phyloP scores from a whole-genome alignment of 2,888 invertebrate species.

The Nysson spinosus region DNA sequence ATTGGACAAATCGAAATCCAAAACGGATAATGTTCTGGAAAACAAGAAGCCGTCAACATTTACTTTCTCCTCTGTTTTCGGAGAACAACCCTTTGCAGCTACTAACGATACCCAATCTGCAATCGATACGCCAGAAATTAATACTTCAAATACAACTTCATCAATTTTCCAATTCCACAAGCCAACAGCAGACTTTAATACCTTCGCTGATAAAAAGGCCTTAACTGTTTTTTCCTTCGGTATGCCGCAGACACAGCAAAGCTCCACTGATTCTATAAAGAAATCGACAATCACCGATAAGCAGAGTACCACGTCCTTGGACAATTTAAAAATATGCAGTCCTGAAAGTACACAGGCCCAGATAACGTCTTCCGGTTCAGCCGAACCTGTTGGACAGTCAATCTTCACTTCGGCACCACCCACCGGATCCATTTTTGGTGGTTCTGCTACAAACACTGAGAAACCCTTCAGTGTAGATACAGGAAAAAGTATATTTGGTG shows the following conservation, averaged over 20 bases:
- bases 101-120: not conserved
- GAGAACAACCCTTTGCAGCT: not conserved
- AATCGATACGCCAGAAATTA: too few species aligned
- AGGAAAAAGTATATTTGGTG: constrained; percentile 46
- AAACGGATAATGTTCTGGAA: not conserved
- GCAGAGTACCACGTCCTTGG: constrained; percentile 33
- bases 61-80: not conserved
- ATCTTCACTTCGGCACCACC: constrained; percentile 17
- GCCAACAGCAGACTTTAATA: too few species aligned
- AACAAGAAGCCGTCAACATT: too few species aligned
- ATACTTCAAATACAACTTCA: too few species aligned
- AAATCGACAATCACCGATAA: constrained; percentile 9
- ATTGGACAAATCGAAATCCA: not conserved
- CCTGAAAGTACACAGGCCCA: constrained; percentile 38
- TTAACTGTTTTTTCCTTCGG: not conserved
- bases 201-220: not conserved
- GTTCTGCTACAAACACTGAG: constrained; percentile 9
- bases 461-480: constrained; percentile 25
- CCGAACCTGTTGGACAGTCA: constrained; percentile 7
- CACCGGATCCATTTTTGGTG: constrained; percentile 55
- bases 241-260: not conserved
- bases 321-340: constrained; percentile 63
- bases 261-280: not conserved
- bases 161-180: too few species aligned
- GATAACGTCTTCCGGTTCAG: not conserved